These are phyloP conservation scores for Turnix velox DNA, from an alignment of 2,113 vertebrate species.

Conservation along the genomic window DNA sequence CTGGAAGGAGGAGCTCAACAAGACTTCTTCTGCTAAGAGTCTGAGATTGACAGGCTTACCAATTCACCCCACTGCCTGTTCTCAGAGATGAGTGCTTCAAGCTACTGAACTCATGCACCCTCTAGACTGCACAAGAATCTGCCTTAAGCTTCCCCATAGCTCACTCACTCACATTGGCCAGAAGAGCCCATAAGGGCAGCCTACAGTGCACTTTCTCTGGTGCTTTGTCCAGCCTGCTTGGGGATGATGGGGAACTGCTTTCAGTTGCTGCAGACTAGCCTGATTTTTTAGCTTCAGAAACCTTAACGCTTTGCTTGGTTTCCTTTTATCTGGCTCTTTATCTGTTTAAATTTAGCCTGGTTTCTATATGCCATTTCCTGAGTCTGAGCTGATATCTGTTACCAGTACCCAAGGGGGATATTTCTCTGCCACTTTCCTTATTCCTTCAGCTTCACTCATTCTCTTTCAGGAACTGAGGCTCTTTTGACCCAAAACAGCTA, in stretches of 20 bases:
- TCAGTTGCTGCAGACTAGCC: background rate
- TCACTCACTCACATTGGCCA: background rate
- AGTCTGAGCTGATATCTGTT: slow-evolving; percentile 58
- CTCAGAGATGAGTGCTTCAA: background rate
- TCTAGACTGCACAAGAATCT: background rate
- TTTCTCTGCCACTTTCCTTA: slow-evolving; percentile 17
- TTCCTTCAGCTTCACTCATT: slow-evolving; percentile 32
- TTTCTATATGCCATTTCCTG: slow-evolving; percentile 15
- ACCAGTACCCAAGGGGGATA: slow-evolving; percentile 38
- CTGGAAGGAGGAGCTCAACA: background rate
- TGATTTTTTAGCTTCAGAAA: slow-evolving; percentile 44
- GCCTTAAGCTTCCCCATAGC: background rate
- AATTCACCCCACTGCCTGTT: background rate
- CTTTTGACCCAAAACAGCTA: slow-evolving; percentile 23
- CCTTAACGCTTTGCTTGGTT: slow-evolving; percentile 49
- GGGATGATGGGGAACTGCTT: background rate
- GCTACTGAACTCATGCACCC: background rate
- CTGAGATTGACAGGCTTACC: slow-evolving; percentile 9
- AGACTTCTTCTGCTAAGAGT: background rate
- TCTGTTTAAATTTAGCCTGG: slow-evolving; percentile 64
- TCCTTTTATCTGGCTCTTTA: slow-evolving; percentile 61
- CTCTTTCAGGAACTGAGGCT: slow-evolving; percentile 3
- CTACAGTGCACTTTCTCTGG: background rate
- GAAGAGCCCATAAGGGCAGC: background rate
- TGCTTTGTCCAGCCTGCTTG: slow-evolving; percentile 4